Base-by-base conservation (phyloP, 92 coral and sea anemone species). In the Epizoanthus illoricatus region DNA sequence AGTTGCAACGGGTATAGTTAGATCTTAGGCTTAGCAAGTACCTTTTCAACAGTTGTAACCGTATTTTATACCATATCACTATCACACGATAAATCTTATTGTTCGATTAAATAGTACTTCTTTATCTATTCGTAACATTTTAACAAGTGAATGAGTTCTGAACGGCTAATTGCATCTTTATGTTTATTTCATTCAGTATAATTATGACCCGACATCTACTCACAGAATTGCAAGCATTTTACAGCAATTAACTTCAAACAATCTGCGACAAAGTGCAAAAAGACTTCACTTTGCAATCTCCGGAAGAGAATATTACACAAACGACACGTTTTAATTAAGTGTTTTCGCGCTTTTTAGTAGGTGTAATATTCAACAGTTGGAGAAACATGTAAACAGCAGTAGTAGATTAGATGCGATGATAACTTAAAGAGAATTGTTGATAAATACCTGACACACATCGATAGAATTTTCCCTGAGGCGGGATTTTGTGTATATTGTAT, bases 221-320 rank as follows among this genome's bases (percentile, higher is more conserved):
- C 3, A 67, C 45, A 60, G 57, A 75, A 75, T 75, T 69, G 17
- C 65, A 54, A 42, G 59, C 81, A 76, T 76, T 76, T 76, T 76
- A 63, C 62, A 64, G 82, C 82, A 78, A 78, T 78, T 78, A 78
- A 45, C 70, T 62, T 63, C 12, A 19, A 78, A 78, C 82, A 62
- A 78, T 78, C 82, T 78, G 82, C 72, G 82, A 60, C 82, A 61
- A 78, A 78, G 57, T 78, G 82, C 40, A 64, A 43, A 76, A 78
- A 78, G 82, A 78, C 71, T 59, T 52, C 56, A 52, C 82, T 62
- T 70, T 43, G 82, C 42, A 70, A 45, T 21, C 36, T 20, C 71
- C 71, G 82, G 82, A 78, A 78, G 59, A 42, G 33, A 42, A 41
- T 23, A 40, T 62, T 78, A 78, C 82, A 78, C 56, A 78, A 63